phyloP scores from a whole-genome alignment of 2,113 vertebrate genomes.

The Etheostoma cragini region DNA sequence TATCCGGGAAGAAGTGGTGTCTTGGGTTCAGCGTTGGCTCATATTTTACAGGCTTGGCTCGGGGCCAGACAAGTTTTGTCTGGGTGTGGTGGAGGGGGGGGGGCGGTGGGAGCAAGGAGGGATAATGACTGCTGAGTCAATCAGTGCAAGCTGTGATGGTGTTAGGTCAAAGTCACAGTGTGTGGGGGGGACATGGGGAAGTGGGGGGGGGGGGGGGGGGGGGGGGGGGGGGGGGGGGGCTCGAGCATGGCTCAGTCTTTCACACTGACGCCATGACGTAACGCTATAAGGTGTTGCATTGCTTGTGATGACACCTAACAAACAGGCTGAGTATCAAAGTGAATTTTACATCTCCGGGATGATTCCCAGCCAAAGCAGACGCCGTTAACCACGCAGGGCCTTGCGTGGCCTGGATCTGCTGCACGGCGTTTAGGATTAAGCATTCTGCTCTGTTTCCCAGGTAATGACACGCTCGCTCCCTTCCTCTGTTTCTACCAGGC shows the following conservation, averaged over 20 bases:
- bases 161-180: slow-evolving; percentile 62
- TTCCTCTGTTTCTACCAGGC: slow-evolving; percentile 54
- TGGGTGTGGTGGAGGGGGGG: slow-evolving; percentile 13
- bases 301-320: slow-evolving; percentile 41
- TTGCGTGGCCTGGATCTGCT: background rate
- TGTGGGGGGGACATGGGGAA: too few relatives aligned
- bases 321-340: slow-evolving; percentile 24
- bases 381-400: background rate
- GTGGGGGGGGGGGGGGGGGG: too few relatives aligned
- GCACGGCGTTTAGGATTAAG: slow-evolving; percentile 52
- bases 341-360: slow-evolving; percentile 11
- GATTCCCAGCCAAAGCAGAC: background rate
- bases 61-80: slow-evolving; percentile 71
- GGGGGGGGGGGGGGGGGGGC: too few relatives aligned
- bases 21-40: slow-evolving; percentile 60
- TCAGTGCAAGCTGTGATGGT: slow-evolving; percentile 25
- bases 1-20: slow-evolving; percentile 49
- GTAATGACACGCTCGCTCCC: slow-evolving; percentile 72
- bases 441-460: slow-evolving; percentile 63
- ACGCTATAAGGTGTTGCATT: slow-evolving; percentile 26
- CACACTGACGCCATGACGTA: slow-evolving; percentile 38
- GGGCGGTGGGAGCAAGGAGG: background rate
- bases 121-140: slow-evolving; percentile 75
- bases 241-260: slow-evolving; percentile 13
- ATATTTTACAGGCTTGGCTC: slow-evolving; percentile 70